Evolutionary conservation across 2,888 invertebrate species (phyloP).

Genomic region (Spodoptera exigua): DNA sequence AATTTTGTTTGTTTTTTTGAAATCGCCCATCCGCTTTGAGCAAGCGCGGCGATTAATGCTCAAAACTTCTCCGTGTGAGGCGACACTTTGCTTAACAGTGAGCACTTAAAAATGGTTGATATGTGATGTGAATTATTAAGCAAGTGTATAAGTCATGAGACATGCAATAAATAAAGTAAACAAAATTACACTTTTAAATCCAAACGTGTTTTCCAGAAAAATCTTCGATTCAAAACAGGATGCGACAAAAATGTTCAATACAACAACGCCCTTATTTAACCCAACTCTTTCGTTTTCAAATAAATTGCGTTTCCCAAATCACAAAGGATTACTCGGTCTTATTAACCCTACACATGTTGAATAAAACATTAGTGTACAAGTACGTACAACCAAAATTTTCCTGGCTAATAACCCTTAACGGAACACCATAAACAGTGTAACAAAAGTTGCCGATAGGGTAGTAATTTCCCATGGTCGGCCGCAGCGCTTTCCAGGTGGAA

Average conservation of each 20-base stretch:
- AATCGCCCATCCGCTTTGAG: too few species aligned
- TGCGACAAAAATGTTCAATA: constrained; percentile 8
- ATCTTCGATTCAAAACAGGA: background rate
- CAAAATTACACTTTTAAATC: background rate
- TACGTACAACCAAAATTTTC: constrained; percentile 2
- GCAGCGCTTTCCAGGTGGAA: constrained; percentile 38
- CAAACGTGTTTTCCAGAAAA: background rate
- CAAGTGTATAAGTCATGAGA: too few species aligned
- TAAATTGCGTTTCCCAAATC: constrained; percentile 13
- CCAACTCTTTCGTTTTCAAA: constrained; percentile 7
- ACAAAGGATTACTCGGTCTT: constrained; percentile 14
- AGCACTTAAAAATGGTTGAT: too few species aligned
- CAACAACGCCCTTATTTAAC: background rate
- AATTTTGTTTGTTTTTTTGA: too few species aligned
- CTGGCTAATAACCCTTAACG: constrained; percentile 1
- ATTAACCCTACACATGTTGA: constrained; percentile 13
- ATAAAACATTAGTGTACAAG: constrained; percentile 18
- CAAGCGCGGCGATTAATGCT: too few species aligned
- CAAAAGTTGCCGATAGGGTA: constrained; percentile 16
- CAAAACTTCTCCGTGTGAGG: too few species aligned
- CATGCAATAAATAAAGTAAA: constrained; percentile 1
- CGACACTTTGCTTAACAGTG: too few species aligned
- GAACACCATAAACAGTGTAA: constrained; percentile 9
- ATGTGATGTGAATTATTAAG: too few species aligned
- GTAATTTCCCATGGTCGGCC: constrained; percentile 46